Evolutionary conservation across 2,113 vertebrate species (phyloP), one percentile per base, ranked within the genome.

Genomic region (Gobius niger): DNA sequence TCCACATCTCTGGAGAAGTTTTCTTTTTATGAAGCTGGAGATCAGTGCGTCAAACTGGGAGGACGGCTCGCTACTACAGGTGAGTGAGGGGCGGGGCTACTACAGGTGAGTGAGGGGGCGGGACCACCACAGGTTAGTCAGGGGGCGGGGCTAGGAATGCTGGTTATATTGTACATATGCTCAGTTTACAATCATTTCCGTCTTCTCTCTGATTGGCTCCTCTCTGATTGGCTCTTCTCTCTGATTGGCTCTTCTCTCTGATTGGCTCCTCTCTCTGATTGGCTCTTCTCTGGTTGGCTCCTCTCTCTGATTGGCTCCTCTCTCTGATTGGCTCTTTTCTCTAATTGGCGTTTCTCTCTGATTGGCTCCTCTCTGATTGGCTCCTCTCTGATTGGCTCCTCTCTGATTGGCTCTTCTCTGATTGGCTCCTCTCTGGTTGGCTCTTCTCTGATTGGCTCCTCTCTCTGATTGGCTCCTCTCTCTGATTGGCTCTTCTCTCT

Each of bases 1-100:
- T 15, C 42, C 0, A 49, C 16, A 4, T 63, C 60, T 46, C 44
- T 46, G 44, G 42, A 63, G 60, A 63, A 46, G 60, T 63, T 63
- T 16, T 46, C 60, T 5, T 63, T 63, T 63, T 46, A 8, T n/a
- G 60, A 63, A n/a, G 60, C 60, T 15, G 42, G 9, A n/a, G 60
- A 44, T 18, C 42, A 44, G 16, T 63, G 60, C 16, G 9, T 46
- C 9, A 46, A 44, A n/a, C 60, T 44, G 4, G 44, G 60, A 18
- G 60, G 42, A 18, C 42, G 44, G 1, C 60, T 63, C 7, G 60
- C 60, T 3, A 11, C 60, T n/a, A 63, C 60, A 63, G 60, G 60
- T 41, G 40, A 61, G 59, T 9, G n/a, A 12, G 54, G 11, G 19
- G 54, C 2, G 4, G 2, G 54, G 19, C 50, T 52, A 16, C 15